Evolutionary conservation across 30 jellyfish, hydroid and myxozoan genomes (phyloP).

Genomic region (Cassiopea andromeda): DNA sequence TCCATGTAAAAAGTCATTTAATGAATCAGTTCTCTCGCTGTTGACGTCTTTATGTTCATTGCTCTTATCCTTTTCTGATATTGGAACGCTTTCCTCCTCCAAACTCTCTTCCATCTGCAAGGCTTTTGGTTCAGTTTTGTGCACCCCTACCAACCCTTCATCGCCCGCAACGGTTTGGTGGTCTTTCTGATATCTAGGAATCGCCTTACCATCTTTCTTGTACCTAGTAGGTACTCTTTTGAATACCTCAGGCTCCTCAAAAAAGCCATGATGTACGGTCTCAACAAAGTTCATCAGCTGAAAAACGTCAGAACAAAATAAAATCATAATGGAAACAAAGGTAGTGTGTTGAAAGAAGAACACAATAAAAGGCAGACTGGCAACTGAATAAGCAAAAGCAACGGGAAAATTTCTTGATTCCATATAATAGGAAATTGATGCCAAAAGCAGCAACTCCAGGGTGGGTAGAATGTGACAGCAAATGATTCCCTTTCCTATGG

Average conservation of each 20-base stretch:
- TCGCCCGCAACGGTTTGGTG: not conserved
- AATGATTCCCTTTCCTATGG: too few species aligned
- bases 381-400: too few species aligned
- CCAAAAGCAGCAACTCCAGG: too few species aligned
- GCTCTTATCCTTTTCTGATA: not conserved
- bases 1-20: not conserved
- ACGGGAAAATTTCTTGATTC: too few species aligned
- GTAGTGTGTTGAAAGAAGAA: not conserved
- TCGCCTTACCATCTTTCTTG: not conserved
- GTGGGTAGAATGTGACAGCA: too few species aligned
- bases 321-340: not conserved
- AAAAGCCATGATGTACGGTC: constrained; percentile 56
- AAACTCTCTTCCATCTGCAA: not conserved
- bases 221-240: not conserved
- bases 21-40: not conserved
- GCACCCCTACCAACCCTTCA: not conserved
- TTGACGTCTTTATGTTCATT: not conserved
- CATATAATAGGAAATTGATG: too few species aligned
- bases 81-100: not conserved
- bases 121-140: not conserved
- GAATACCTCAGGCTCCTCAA: constrained; percentile 45
- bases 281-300: constrained; percentile 66
- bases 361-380: not conserved
- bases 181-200: not conserved
- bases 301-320: not conserved